Base-by-base conservation (phyloP, 2,888 invertebrate genomes). In the Eueremaeus valkanovi region DNA sequence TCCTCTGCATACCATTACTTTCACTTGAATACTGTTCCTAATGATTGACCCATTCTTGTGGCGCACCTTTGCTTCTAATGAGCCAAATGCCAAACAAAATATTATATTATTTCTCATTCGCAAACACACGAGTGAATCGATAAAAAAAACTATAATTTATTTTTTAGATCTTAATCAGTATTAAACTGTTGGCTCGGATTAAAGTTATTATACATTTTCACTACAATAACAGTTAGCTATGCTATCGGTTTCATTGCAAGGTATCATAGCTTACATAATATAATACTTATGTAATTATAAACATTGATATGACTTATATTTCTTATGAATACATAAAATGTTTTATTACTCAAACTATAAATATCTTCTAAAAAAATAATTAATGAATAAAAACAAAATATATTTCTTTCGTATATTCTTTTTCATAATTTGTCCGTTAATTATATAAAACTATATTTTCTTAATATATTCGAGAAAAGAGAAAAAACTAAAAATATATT, bases 21-120 rank as follows among this genome's bases (percentile, higher is more conserved):
- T 63, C 21, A 55, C 55, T 24, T 24, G 16, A 2, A 3, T 27
- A 16, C 36, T 18, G 18, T 66, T 24, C 21, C 36, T 36, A 58
- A 66, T 66, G 63, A 40, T 3, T 66, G 63, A 66, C 63, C 63
- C 24, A 66, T 36, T 66, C 63, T 36, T 36, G 36, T 11, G 63
- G 36, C 63, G 63, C 63, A 66, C 63, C 63, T 66, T 31, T 29
- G 16, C 58, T 24, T 29, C 24, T 27, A 66, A 66, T 61, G 61
- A 61, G 31, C 16, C 9, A 18, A 18, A 45, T 55, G 27, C 55
- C 11, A n/a, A n/a, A n/a, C n/a, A n/a, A n/a, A n/a, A n/a, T n/a
- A n/a, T n/a, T n/a, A n/a, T n/a, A n/a, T n/a, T n/a, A n/a, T n/a
- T n/a, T n/a, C n/a, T n/a, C n/a, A n/a, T n/a, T n/a, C n/a, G n/a